These are phyloP conservation scores for Drosophila glabriapex DNA, from an alignment of 2,888 invertebrate genomes.

Conservation along the genomic window DNA sequence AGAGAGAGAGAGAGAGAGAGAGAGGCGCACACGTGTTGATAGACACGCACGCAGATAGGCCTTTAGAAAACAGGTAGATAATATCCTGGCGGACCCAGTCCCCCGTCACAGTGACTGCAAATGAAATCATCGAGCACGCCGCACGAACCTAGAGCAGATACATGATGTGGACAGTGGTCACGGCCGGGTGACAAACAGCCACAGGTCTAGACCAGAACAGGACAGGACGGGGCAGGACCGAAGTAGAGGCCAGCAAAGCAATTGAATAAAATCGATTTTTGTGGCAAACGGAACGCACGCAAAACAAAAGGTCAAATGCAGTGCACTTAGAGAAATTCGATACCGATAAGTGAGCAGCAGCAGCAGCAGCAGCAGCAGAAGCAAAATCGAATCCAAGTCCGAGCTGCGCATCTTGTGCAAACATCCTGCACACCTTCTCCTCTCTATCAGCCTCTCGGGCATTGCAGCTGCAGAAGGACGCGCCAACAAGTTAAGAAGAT, in stretches of 20 bases:
- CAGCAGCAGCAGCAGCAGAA: not conserved
- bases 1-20: not conserved
- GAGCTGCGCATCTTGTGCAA: conserved; percentile 59
- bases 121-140: conserved; percentile 71
- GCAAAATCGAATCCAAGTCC: conserved; percentile 44
- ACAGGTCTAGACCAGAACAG: conserved; percentile 39
- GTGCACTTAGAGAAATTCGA: conserved; percentile 55
- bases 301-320: conserved; percentile 65
- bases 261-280: conserved; percentile 71
- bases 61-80: conserved; percentile 27
- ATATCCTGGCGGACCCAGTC: conserved; percentile 14
- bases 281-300: conserved; percentile 8
- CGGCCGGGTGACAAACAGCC: conserved; percentile 68
- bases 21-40: conserved; percentile 43
- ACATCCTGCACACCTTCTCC: conserved; percentile 45
- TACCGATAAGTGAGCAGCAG: conserved; percentile 44
- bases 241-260: conserved; percentile 10
- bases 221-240: not conserved
- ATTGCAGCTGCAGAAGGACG: conserved; percentile 39
- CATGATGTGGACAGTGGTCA: conserved; percentile 59
- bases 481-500: conserved; percentile 45
- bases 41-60: conserved; percentile 52
- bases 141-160: conserved; percentile 6
- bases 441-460: not conserved
- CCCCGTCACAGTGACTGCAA: conserved; percentile 50